phyloP scores from a whole-genome alignment of 2,888 invertebrate species.

The Ormyrus nitidulus region DNA sequence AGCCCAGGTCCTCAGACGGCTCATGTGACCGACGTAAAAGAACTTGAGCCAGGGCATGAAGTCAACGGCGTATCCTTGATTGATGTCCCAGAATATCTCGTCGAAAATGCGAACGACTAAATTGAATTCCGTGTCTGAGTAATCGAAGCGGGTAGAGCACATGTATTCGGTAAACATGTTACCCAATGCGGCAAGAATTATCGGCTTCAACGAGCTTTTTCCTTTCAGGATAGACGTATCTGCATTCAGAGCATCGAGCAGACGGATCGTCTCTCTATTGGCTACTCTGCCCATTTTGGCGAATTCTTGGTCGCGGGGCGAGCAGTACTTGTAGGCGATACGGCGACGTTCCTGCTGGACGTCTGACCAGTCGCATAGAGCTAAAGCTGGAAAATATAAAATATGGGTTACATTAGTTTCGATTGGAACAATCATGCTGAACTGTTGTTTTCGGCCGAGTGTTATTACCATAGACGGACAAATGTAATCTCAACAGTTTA shows the following conservation, averaged over 20 bases:
- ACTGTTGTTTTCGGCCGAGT: no score
- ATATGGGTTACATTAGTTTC: constrained; percentile 62
- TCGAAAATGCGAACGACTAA: constrained; percentile 85
- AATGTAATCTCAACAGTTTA: no score
- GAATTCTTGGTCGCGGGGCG: constrained; percentile 83
- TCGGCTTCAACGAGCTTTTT: constrained; percentile 80
- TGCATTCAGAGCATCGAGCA: constrained; percentile 78
- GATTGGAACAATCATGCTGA: no score
- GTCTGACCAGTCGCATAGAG: constrained; percentile 91
- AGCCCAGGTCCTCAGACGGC: constrained; percentile 83
- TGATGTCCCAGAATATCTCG: constrained; percentile 94
- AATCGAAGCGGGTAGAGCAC: constrained; percentile 87
- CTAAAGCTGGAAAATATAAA: constrained; percentile 81
- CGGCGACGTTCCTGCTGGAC: constrained; percentile 87
- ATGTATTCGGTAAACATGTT: constrained; percentile 93
- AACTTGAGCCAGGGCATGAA: constrained; percentile 89
- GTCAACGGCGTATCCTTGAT: constrained; percentile 91
- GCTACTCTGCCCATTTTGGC: constrained; percentile 81
- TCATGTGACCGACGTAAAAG: constrained; percentile 83
- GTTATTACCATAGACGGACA: no score
- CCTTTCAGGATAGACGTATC: constrained; percentile 66
- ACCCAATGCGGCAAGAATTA: constrained; percentile 84
- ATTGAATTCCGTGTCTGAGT: constrained; percentile 82
- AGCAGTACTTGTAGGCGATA: constrained; percentile 87
- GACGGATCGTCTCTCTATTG: constrained; percentile 80